These are phyloP conservation scores for Zoanthus sociatus DNA, from an alignment of 92 coral and sea anemone genomes.

Conservation along the genomic window DNA sequence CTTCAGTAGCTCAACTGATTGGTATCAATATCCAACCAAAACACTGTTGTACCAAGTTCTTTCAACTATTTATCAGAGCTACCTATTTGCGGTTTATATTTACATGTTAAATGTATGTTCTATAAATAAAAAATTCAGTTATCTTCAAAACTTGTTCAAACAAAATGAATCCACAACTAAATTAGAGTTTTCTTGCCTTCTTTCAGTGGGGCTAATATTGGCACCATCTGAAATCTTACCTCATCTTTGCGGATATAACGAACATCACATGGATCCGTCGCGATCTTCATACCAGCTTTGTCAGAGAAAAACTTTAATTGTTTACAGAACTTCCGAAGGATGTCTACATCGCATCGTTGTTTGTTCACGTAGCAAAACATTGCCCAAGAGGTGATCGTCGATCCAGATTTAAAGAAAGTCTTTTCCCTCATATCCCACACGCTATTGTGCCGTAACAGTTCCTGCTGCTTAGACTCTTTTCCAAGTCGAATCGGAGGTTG, in stretches of 20 bases:
- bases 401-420: slow-evolving; percentile 40
- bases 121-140: no score
- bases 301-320: slow-evolving; percentile 13
- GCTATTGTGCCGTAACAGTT: slow-evolving; percentile 51
- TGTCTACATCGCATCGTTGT: slow-evolving; percentile 19
- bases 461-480: slow-evolving; percentile 4
- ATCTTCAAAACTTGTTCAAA: no score
- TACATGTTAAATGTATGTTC: no score
- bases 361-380: slow-evolving; percentile 40
- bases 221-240: not conserved
- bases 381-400: slow-evolving; percentile 48
- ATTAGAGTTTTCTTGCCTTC: not conserved
- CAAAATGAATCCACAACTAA: no score
- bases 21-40: no score
- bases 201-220: not conserved
- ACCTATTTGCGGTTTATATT: no score
- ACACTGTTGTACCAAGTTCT: no score
- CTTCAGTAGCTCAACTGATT: no score
- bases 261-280: not conserved
- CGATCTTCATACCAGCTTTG: slow-evolving; percentile 34
- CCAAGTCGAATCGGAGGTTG: slow-evolving; percentile 50
- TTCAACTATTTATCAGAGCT: no score
- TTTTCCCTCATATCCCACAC: slow-evolving; percentile 66
- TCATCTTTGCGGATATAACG: slow-evolving; percentile 13
- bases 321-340: slow-evolving; percentile 33